Percentiles rank a stretch among this genome's conserved stretches.
phyloP scores from a whole-genome alignment of 2,113 vertebrate genomes.

The Lates calcarifer region DNA sequence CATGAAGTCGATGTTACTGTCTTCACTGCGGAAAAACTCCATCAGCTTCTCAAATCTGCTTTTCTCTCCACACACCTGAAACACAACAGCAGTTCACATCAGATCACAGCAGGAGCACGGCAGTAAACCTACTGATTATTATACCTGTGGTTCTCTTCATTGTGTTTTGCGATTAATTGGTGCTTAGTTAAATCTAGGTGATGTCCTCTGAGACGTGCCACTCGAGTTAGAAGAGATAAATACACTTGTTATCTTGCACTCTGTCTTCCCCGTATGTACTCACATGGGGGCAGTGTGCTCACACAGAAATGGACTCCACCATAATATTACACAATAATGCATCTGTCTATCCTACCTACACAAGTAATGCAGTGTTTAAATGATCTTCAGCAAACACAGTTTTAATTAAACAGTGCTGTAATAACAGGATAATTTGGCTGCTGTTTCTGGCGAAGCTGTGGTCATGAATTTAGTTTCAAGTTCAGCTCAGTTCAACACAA shows the following conservation, averaged over 20 bases:
- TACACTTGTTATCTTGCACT: not conserved
- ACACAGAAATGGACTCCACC: not conserved
- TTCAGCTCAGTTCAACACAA: constrained; percentile 14
- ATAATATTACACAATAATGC: not conserved
- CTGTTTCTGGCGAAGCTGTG: not conserved
- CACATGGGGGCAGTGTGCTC: constrained; percentile 70
- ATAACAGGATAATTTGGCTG: not conserved
- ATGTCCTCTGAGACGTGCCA: not conserved
- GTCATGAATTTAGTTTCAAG: not conserved
- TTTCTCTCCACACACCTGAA: constrained; percentile 88
- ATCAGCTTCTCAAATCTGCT: constrained; percentile 91
- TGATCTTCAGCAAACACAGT: not conserved
- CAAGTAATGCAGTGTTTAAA: not conserved
- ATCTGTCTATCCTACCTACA: not conserved
- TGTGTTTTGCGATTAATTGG: not conserved
- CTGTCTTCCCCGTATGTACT: not conserved
- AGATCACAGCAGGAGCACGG: not conserved
- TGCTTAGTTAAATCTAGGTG: not conserved
- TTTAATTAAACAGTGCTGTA: too few species aligned
- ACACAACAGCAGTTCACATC: not conserved
- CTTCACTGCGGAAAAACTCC: constrained; percentile 94
- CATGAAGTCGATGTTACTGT: constrained; percentile 96
- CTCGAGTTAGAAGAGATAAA: not conserved
- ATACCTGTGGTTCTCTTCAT: too few species aligned
- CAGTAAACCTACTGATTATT: too few species aligned